Conservation (phyloP, 2,888 invertebrate genomes). For the Noctua fimbriata region DNA sequence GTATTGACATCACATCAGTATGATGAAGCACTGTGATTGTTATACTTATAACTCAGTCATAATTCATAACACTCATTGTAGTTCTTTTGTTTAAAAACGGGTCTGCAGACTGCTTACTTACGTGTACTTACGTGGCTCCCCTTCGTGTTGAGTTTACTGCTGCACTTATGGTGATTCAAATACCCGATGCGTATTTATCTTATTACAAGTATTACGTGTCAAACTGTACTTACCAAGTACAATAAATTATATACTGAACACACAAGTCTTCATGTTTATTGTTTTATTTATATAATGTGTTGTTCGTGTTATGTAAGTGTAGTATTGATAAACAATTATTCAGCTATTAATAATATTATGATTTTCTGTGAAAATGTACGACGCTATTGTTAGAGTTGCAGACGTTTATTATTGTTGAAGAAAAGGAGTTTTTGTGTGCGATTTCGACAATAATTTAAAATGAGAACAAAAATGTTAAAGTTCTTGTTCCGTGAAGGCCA, state of each 20-base stretch:
- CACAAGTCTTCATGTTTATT: slow-evolving; percentile 55
- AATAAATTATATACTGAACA: slow-evolving; percentile 15
- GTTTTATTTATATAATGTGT: slow-evolving; percentile 61
- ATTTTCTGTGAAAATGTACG: slow-evolving; percentile 31
- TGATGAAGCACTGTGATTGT: slow-evolving; percentile 53
- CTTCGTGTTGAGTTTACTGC: slow-evolving; percentile 68
- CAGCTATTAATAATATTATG: slow-evolving; percentile 42
- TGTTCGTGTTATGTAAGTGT: slow-evolving; percentile 40
- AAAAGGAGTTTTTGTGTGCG: slow-evolving; percentile 40
- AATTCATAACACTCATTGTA: slow-evolving; percentile 64
- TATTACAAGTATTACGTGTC: slow-evolving; percentile 77
- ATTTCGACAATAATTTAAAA: slow-evolving; percentile 53
- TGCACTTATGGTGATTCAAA: slow-evolving; percentile 79
- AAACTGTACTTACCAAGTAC: slow-evolving; percentile 55
- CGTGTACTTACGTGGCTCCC: slow-evolving; percentile 33
- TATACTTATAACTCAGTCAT: slow-evolving; percentile 52
- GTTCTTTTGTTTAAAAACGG: slow-evolving; percentile 67
- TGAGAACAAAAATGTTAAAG: slow-evolving; percentile 43
- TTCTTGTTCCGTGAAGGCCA: slow-evolving; percentile 71
- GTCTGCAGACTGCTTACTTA: slow-evolving; percentile 34
- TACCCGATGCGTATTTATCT: slow-evolving; percentile 72
- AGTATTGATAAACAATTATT: slow-evolving; percentile 48
- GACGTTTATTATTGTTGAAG: slow-evolving; percentile 42
- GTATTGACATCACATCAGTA: slow-evolving; percentile 43
- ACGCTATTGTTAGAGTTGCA: slow-evolving; percentile 15